These are phyloP conservation scores for Platyscapa corneri DNA, from an alignment of 1,140 invertebrate species.

Conservation along the genomic window DNA sequence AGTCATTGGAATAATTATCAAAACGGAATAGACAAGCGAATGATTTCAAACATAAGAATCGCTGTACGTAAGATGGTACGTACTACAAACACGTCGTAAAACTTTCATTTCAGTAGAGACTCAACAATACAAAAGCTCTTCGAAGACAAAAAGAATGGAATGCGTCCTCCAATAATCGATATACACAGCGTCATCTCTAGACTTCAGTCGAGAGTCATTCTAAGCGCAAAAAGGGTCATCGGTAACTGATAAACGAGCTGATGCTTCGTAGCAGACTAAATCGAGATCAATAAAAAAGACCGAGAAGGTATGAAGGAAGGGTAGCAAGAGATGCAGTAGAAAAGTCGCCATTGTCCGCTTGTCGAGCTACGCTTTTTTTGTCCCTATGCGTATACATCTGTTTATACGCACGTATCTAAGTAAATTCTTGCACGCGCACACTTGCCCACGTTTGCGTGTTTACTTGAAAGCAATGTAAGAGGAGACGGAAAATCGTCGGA, in stretches of 20 bases:
- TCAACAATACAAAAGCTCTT: not conserved
- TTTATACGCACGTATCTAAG: not conserved
- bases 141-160: not conserved
- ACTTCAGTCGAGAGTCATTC: not conserved
- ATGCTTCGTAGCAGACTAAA: not conserved
- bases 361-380: not conserved
- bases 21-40: not conserved
- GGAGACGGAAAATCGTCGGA: not conserved
- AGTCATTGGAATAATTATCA: not conserved
- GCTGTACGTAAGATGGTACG: not conserved
- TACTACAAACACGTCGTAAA: conserved; percentile 19
- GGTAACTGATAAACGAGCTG: not conserved
- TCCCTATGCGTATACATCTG: not conserved
- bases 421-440: too few species aligned
- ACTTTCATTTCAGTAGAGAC: not conserved
- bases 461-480: not conserved
- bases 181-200: not conserved
- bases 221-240: not conserved
- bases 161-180: conserved; percentile 28
- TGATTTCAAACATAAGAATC: conserved; percentile 1
- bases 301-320: not conserved
- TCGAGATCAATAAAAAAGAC: not conserved
- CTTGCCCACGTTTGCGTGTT: not conserved
- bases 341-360: conserved; percentile 32
- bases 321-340: not conserved